phyloP scores from a whole-genome alignment of 2,113 vertebrate species.

The Nothoprocta pentlandii region DNA sequence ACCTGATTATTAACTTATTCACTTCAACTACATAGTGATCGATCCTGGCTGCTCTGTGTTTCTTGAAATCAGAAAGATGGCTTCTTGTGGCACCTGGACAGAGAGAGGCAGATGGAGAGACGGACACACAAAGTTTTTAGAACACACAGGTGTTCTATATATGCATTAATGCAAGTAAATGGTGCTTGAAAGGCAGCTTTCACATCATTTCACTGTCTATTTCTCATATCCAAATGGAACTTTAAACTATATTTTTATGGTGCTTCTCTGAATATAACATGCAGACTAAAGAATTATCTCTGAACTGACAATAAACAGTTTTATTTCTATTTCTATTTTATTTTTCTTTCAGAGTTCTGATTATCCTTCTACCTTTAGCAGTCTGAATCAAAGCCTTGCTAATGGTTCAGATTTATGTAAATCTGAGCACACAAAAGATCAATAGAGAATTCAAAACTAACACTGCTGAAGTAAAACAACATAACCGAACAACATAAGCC shows the following conservation, averaged over 20 bases:
- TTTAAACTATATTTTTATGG: background rate
- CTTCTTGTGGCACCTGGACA: constrained; percentile 86
- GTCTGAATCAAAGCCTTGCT: background rate
- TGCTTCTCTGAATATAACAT: background rate
- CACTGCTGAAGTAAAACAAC: rapidly evolving
- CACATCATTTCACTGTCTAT: background rate
- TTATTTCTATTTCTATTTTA: background rate
- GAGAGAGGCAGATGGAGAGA: background rate
- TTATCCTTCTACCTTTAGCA: background rate
- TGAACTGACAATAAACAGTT: background rate
- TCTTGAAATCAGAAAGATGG: constrained; percentile 93
- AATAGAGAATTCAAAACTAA: rapidly evolving
- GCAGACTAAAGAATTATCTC: background rate
- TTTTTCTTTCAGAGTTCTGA: constrained; percentile 15
- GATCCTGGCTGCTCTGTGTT: constrained; percentile 93
- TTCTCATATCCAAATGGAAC: background rate
- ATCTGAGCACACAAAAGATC: background rate
- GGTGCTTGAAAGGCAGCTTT: background rate
- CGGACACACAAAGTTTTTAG: background rate
- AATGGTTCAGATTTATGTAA: background rate
- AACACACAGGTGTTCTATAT: background rate
- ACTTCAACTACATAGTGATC: constrained; percentile 98
- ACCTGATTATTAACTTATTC: constrained; percentile 96
- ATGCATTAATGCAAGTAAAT: background rate
- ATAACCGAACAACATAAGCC: background rate